These are phyloP conservation scores for Pseudonaja textilis DNA, from an alignment of 2,113 vertebrate species.

Conservation along the genomic window DNA sequence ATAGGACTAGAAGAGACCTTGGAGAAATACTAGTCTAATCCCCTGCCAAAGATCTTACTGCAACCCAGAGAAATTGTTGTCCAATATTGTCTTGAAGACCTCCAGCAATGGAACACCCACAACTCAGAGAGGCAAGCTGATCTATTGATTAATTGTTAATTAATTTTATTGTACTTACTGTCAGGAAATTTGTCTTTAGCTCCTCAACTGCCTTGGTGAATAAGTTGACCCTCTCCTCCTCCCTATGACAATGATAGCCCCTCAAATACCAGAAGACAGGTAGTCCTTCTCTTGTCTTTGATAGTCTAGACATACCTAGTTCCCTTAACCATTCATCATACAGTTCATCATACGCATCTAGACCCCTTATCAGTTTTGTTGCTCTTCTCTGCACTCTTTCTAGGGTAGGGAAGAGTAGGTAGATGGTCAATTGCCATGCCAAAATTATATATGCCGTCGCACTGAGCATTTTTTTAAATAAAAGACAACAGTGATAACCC, in stretches of 20 bases:
- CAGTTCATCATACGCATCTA: too few species aligned
- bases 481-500: not conserved
- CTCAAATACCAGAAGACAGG: not conserved
- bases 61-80: not conserved
- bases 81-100: not conserved
- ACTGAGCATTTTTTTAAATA: not conserved
- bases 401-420: not conserved
- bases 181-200: not conserved
- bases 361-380: not conserved
- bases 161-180: not conserved
- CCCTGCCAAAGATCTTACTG: not conserved
- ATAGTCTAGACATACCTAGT: not conserved
- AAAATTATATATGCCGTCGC: not conserved
- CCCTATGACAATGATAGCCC: not conserved
- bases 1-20: not conserved
- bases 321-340: not conserved
- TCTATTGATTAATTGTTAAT: not conserved
- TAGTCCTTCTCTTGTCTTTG: not conserved
- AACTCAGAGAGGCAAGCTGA: not conserved
- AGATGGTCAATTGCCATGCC: not conserved
- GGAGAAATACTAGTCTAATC: not conserved
- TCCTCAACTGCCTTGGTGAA: not conserved
- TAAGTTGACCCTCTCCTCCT: not conserved
- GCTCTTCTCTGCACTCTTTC: not conserved
- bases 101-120: not conserved